A percentile compares a stretch with the other conserved stretches of the same genome.
phyloP scores from a whole-genome alignment of 2,113 vertebrate genomes.

The Corydoras maculifer region DNA sequence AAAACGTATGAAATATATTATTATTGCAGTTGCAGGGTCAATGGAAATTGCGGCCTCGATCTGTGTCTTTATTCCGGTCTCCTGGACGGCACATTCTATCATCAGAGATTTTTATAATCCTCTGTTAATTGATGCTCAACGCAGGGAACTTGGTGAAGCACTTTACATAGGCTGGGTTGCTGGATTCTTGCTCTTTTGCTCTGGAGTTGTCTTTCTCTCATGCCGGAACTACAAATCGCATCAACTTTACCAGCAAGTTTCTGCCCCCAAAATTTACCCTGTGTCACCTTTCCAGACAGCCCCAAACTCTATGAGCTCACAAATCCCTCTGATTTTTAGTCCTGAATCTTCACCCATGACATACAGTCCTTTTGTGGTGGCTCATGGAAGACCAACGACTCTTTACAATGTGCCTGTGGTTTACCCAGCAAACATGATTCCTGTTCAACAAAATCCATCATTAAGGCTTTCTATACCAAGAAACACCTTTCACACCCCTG shows the following conservation, averaged over 20 bases:
- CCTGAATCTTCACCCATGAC: constrained; percentile 5
- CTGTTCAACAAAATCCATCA: constrained; percentile 12
- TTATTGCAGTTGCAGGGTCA: constrained; percentile 33
- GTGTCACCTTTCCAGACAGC: constrained; percentile 46
- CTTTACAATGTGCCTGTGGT: constrained; percentile 38
- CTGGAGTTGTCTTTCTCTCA: constrained; percentile 58
- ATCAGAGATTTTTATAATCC: constrained; percentile 66
- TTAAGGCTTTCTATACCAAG: constrained; percentile 35
- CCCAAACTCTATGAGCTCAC: constrained; percentile 32
- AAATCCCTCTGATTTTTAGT: constrained; percentile 32
- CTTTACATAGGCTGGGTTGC: constrained; percentile 73
- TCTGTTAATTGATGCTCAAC: constrained; percentile 62
- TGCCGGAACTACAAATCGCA: constrained; percentile 42
- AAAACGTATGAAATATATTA: constrained; percentile 22
- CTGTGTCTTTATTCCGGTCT: constrained; percentile 49
- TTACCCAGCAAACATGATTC: constrained; percentile 33
- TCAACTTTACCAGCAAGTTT: constrained; percentile 39
- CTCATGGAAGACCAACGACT: constrained; percentile 18
- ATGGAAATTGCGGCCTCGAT: constrained; percentile 45
- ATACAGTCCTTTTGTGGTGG: constrained; percentile 30
- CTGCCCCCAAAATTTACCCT: constrained; percentile 1
- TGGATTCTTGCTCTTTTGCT: constrained; percentile 58
- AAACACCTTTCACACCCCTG: constrained; percentile 41
- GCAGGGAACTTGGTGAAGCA: constrained; percentile 68
- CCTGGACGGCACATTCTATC: constrained; percentile 49